These are phyloP conservation scores for Rhinogobius similis DNA, from an alignment of 2,113 vertebrate genomes.

Conservation along the genomic window DNA sequence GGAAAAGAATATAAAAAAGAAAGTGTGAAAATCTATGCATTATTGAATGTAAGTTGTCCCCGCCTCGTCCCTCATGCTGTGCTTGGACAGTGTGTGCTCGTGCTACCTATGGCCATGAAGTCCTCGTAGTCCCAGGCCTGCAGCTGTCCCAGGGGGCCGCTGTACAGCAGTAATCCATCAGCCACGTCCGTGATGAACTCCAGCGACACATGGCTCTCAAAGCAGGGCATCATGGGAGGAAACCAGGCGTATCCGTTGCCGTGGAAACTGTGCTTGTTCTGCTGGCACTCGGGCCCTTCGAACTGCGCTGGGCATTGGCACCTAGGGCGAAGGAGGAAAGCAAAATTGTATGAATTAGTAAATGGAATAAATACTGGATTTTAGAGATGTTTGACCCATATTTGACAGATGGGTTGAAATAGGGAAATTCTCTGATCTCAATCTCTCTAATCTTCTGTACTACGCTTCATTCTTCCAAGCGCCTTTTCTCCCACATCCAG, in stretches of 20 bases:
- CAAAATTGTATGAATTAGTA: conserved; percentile 33
- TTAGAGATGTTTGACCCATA: not conserved
- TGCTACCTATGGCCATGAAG: conserved; percentile 88
- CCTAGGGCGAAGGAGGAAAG: conserved; percentile 69
- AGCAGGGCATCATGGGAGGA: conserved; percentile 85
- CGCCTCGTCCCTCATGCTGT: not conserved
- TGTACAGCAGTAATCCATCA: conserved; percentile 86
- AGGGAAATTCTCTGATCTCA: not conserved
- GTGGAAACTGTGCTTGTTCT: conserved; percentile 89
- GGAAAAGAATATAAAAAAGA: not conserved
- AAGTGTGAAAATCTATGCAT: not conserved
- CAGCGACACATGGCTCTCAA: conserved; percentile 84
- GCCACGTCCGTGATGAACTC: conserved; percentile 88
- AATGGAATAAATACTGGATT: conserved; percentile 16
- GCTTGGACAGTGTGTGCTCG: not conserved
- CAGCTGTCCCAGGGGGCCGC: conserved; percentile 83
- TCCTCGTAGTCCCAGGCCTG: conserved; percentile 82
- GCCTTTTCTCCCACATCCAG: conserved; percentile 2
- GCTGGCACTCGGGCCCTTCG: conserved; percentile 88
- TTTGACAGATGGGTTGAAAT: conserved; percentile 1
- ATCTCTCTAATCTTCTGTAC: not conserved
- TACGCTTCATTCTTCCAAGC: conserved; percentile 23
- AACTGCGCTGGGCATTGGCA: conserved; percentile 86
- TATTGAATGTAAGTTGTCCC: not conserved
- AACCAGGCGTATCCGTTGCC: conserved; percentile 91